A percentile compares a stretch with the other conserved stretches of the same genome.
phyloP scores from a whole-genome alignment of 2,888 invertebrate species.

The Cataglyphis altisquamis region DNA sequence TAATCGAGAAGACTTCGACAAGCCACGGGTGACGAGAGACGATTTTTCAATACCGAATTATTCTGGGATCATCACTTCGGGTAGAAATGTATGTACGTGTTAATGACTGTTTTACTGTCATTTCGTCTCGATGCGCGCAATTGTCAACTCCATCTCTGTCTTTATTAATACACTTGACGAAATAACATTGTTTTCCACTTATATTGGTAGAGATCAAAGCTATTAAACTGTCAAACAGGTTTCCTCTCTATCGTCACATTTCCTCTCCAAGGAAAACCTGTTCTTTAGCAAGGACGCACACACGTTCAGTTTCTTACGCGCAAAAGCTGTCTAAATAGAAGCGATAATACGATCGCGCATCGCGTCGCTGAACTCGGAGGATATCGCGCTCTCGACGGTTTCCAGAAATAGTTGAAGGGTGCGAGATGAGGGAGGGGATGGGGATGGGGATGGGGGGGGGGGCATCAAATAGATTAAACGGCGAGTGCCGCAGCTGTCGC shows the following conservation, averaged over 20 bases:
- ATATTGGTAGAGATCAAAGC: not conserved
- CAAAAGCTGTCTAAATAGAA: constrained; percentile 4
- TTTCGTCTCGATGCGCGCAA: not conserved
- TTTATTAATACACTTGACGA: not conserved
- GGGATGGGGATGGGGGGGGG: not conserved
- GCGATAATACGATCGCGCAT: not conserved
- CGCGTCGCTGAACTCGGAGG: constrained; percentile 18
- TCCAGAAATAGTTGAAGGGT: constrained; percentile 37
- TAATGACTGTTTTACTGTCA: not conserved
- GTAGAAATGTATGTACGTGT: not conserved
- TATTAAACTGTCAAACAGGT: not conserved
- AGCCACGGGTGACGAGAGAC: not conserved
- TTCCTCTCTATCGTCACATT: not conserved
- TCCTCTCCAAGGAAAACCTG: not conserved
- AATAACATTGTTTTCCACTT: not conserved
- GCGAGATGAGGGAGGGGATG: not conserved
- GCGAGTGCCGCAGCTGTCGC: constrained; percentile 56
- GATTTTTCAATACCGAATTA: constrained; percentile 39
- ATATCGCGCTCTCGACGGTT: constrained; percentile 25
- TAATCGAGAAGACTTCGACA: constrained; percentile 35
- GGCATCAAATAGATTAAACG: constrained; percentile 55
- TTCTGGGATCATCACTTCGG: constrained; percentile 4
- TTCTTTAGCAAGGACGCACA: not conserved
- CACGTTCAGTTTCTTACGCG: too few relatives aligned
- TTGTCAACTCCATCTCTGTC: not conserved